Evolutionary conservation across 2,888 invertebrate genomes (phyloP).

Genomic region (Pristionchus fissidentatus): DNA sequence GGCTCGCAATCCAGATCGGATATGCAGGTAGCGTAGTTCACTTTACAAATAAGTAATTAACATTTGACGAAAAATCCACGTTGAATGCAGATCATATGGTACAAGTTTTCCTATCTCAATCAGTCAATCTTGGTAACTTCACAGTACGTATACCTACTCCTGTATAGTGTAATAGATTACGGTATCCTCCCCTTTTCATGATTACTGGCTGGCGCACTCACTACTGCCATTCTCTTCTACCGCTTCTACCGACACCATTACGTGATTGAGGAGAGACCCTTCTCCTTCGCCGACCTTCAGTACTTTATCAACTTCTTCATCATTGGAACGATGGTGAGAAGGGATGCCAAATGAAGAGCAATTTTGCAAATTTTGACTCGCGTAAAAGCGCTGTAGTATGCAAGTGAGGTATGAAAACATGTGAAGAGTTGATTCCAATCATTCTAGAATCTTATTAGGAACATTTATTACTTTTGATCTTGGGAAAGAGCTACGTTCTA

Average conservation of each 20-base stretch:
- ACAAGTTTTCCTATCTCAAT: neutral
- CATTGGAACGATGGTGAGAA: conserved; percentile 94
- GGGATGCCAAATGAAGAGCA: too few relatives aligned
- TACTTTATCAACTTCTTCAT: conserved; percentile 83
- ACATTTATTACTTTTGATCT: too few relatives aligned
- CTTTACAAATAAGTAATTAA: neutral
- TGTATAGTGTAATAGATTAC: too few relatives aligned
- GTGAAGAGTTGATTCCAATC: too few relatives aligned
- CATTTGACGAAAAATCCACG: too few relatives aligned
- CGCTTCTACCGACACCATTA: conserved; percentile 64
- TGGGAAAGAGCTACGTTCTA: too few relatives aligned
- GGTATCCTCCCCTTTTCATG: neutral
- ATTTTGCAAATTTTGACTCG: too few relatives aligned
- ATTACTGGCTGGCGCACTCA: conserved; percentile 58
- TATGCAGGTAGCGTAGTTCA: conserved; percentile 59
- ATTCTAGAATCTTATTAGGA: too few relatives aligned
- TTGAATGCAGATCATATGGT: neutral
- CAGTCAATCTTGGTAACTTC: conserved; percentile 51
- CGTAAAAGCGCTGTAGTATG: too few relatives aligned
- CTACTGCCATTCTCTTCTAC: conserved; percentile 62
- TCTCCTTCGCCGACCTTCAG: conserved; percentile 54
- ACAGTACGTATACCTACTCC: too few relatives aligned
- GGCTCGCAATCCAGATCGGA: conserved; percentile 63
- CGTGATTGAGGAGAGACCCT: conserved; percentile 50
- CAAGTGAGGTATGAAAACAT: too few relatives aligned